These are phyloP conservation scores for Patiria pectinifera DNA, from an alignment of 53 echinoderm and acorn worm species.

Conservation along the genomic window DNA sequence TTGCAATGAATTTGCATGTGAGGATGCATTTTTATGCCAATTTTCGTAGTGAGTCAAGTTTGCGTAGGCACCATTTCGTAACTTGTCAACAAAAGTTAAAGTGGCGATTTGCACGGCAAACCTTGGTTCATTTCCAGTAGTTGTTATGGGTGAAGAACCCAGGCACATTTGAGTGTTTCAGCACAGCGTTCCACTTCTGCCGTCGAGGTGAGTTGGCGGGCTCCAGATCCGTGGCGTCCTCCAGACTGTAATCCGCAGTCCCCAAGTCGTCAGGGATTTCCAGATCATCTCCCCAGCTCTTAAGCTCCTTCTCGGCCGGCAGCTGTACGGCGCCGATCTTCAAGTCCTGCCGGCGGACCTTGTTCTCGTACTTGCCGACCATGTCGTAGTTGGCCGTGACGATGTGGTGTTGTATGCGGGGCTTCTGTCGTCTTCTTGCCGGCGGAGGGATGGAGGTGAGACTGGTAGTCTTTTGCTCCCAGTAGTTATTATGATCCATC, in stretches of 20 bases:
- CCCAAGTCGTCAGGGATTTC: slow-evolving; percentile 82
- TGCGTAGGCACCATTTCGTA: background rate
- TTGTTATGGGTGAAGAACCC: slow-evolving; percentile 84
- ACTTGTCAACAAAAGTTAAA: background rate
- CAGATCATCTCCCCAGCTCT: slow-evolving; percentile 83
- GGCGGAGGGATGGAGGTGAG: slow-evolving; percentile 12
- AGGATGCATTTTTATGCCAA: background rate
- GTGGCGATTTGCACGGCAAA: background rate
- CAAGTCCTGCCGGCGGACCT: slow-evolving; percentile 71
- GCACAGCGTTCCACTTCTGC: slow-evolving; percentile 87
- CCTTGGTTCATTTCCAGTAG: slow-evolving; percentile 72
- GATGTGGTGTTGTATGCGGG: slow-evolving; percentile 56
- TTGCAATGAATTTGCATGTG: background rate
- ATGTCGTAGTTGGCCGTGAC: slow-evolving; percentile 87
- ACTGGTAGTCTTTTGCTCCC: slow-evolving; percentile 62
- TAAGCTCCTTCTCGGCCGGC: slow-evolving; percentile 82
- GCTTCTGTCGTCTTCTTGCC: slow-evolving; percentile 30
- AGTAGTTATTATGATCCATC: slow-evolving; percentile 91
- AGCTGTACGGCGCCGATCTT: slow-evolving; percentile 76
- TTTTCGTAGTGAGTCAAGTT: background rate
- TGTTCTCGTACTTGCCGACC: slow-evolving; percentile 90
- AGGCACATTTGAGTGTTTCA: slow-evolving; percentile 91
- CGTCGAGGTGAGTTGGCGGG: background rate
- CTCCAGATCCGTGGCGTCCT: background rate
- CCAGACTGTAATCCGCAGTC: slow-evolving; percentile 62